Evolutionary conservation across 1,140 invertebrate genomes (phyloP), one percentile per base, ranked within the genome.

Genomic region (Paralvinella palmiformis): DNA sequence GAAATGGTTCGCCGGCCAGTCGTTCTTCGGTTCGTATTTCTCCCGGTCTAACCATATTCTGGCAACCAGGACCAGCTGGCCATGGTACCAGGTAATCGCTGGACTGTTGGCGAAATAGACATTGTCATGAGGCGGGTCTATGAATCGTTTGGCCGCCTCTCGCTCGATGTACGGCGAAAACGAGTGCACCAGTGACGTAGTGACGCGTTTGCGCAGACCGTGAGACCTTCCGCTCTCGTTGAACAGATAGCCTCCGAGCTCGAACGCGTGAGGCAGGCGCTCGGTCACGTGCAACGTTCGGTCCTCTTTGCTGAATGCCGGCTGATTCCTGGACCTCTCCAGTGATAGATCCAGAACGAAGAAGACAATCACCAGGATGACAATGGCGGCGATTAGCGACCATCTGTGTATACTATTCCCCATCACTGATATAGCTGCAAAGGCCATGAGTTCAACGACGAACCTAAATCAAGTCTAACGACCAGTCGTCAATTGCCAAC

Each of bases 31-130:
- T 29, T 68, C 65, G 36, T 68, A 69, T 29, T 57, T 67, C 44
- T 69, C 68, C n/a, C 65, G 64, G 22, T 68, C 68, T 17, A 69
- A 52, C 68, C 68, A 69, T n/a, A 69, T 68, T 2, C 68, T 52
- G 20, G 65, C 22, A 17, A 69, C 62, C 4, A 65, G 32, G 2
- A 69, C 60, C 22, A 69, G 41, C 33, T 69, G 31, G 15, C 53
- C 58, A 2, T 59, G 53, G 53, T 61, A 27, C 68, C 66, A 68
- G n/a, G 57, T 32, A 20, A 69, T 65, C 15, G 68, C 68, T 7
- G 68, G 68, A 60, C 66, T 68, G 59, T 69, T 69, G 44, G 68
- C 68, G 35, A 50, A 68, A 37, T 65, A 63, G 22, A 65, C 33
- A 20, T 69, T 61, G 10, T 63, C 61, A 17, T 63, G 45, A 7